These are phyloP conservation scores for Riparia riparia DNA, from an alignment of 2,113 vertebrate genomes.

Conservation along the genomic window DNA sequence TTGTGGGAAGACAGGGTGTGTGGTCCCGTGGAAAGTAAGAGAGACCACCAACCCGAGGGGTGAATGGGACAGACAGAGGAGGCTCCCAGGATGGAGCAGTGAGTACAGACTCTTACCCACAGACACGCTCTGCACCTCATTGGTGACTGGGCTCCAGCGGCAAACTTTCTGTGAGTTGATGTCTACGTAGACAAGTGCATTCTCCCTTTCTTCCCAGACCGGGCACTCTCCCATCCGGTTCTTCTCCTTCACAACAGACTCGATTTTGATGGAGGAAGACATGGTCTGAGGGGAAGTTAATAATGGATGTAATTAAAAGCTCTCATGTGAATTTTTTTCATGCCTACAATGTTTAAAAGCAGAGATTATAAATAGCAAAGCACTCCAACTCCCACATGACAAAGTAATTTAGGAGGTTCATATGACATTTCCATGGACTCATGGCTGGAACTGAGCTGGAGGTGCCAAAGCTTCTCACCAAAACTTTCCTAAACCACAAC, in stretches of 20 bases:
- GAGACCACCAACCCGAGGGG: not conserved
- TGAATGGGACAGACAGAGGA: not conserved
- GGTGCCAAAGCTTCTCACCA: not conserved
- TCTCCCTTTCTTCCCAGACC: conserved; percentile 85
- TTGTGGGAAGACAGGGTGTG: fast-evolving
- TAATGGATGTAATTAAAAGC: not conserved
- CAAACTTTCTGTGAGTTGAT: conserved; percentile 80
- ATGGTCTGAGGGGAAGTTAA: conserved; percentile 66
- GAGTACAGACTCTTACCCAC: conserved; percentile 68
- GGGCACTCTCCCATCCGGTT: conserved; percentile 85
- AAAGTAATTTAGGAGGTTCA: not conserved
- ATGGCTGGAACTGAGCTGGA: not conserved
- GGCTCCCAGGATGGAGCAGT: not conserved
- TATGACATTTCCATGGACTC: not conserved
- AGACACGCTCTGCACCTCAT: conserved; percentile 73
- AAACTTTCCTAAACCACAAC: not conserved
- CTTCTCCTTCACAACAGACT: conserved; percentile 79
- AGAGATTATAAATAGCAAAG: not conserved
- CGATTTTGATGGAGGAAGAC: conserved; percentile 80
- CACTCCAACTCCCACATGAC: not conserved
- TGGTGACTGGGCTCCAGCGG: conserved; percentile 80
- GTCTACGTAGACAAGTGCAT: conserved; percentile 83
- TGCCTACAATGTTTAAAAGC: not conserved
- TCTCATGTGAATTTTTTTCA: not conserved
- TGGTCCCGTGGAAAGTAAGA: not conserved